phyloP scores from a whole-genome alignment of 2,888 invertebrate species.

The Cerastis rubricosa region DNA sequence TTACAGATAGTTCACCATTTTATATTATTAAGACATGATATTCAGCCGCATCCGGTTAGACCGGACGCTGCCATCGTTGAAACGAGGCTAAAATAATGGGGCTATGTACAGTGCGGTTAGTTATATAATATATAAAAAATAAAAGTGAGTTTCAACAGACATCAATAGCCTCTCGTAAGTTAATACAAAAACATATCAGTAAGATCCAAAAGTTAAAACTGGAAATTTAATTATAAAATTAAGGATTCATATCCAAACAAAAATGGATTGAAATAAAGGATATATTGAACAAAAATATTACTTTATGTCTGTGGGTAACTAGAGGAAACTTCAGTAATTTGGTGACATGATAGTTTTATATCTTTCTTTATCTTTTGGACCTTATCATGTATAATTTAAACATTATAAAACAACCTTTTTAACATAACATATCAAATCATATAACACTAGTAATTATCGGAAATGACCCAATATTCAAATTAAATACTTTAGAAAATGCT shows the following conservation, averaged over 20 bases:
- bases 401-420: constrained; percentile 6
- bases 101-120: constrained; percentile 22
- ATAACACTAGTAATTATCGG: not conserved
- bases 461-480: not conserved
- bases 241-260: no score
- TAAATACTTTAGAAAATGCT: not conserved
- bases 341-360: no score
- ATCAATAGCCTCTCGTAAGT: constrained; percentile 9
- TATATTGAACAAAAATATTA: no score
- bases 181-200: not conserved
- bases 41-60: not conserved
- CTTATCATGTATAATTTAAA: not conserved
- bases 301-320: no score
- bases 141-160: not conserved
- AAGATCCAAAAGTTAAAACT: no score
- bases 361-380: no score
- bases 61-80: not conserved
- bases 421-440: not conserved
- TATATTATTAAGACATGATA: constrained; percentile 7
- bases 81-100: not conserved
- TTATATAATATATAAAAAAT: not conserved
- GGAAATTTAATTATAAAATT: no score
- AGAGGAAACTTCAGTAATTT: no score
- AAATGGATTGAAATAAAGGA: no score
- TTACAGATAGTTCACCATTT: not conserved